These are phyloP conservation scores for Aeoliscus strigatus DNA, from an alignment of 2,797 vertebrate species.

Conservation along the genomic window DNA sequence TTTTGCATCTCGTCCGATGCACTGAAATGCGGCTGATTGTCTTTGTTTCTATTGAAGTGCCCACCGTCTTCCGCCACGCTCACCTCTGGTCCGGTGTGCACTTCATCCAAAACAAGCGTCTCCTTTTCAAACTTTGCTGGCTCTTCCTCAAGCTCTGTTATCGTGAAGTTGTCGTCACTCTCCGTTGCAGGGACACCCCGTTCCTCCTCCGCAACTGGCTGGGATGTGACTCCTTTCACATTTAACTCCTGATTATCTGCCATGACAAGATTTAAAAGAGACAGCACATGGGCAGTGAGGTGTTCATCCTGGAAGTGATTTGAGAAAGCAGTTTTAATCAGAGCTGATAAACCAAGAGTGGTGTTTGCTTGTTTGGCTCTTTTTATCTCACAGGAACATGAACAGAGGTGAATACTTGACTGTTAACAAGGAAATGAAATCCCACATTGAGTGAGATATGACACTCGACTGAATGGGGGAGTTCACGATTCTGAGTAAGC, in stretches of 20 bases:
- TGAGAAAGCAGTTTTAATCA: too few species aligned
- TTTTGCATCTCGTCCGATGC: slow-evolving; percentile 60
- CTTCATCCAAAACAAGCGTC: slow-evolving; percentile 24
- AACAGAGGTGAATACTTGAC: too few species aligned
- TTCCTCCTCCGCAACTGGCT: slow-evolving; percentile 8
- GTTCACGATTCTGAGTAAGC: too few species aligned
- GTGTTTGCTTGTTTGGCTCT: too few species aligned
- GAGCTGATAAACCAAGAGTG: too few species aligned
- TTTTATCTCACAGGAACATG: too few species aligned
- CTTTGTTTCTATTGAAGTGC: slow-evolving; percentile 73
- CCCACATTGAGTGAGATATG: too few species aligned
- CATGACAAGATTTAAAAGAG: slow-evolving; percentile 10
- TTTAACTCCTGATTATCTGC: slow-evolving; percentile 30
- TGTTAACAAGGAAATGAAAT: too few species aligned
- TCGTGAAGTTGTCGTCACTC: slow-evolving; percentile 27
- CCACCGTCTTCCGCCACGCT: slow-evolving; percentile 63
- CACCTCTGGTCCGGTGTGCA: slow-evolving; percentile 37
- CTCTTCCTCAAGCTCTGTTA: slow-evolving; percentile 15
- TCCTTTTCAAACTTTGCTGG: slow-evolving; percentile 25
- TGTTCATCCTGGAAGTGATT: neutral
- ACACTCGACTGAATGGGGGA: too few species aligned
- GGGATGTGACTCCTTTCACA: slow-evolving; percentile 3
- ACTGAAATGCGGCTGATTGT: slow-evolving; percentile 57
- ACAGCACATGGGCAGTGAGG: neutral
- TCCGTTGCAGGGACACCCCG: slow-evolving; percentile 9